These are phyloP conservation scores for Andrena minutula DNA, from an alignment of 2,888 invertebrate species.

Conservation along the genomic window DNA sequence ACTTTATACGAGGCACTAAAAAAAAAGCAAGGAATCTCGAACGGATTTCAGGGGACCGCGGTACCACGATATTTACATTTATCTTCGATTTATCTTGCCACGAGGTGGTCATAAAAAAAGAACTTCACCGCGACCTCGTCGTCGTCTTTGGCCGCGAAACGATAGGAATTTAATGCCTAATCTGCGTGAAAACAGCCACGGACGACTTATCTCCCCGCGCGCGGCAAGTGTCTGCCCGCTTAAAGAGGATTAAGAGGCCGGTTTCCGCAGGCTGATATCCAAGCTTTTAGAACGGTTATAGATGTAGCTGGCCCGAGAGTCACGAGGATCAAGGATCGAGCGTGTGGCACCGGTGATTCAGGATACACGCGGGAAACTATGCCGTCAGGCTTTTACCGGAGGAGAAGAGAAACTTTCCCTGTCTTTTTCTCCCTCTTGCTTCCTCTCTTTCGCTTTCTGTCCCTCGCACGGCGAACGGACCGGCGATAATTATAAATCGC, in stretches of 20 bases:
- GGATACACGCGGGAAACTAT: conserved; percentile 42
- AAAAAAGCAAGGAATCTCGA: background rate
- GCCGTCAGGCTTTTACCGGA: conserved; percentile 15
- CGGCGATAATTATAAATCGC: conserved; percentile 63
- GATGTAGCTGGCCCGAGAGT: conserved; percentile 30
- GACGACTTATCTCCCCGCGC: conserved; percentile 53
- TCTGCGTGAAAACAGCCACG: conserved; percentile 50
- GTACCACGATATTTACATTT: conserved; percentile 18
- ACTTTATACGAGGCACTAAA: conserved; percentile 5
- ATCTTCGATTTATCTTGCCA: conserved; percentile 16
- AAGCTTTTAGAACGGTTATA: conserved; percentile 30
- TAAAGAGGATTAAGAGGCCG: conserved; percentile 57
- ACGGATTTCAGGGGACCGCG: background rate
- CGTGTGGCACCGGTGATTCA: conserved; percentile 42
- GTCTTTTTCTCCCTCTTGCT: background rate
- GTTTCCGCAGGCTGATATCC: conserved; percentile 28
- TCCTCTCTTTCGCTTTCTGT: background rate
- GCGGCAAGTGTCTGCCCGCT: conserved; percentile 32
- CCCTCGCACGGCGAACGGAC: conserved; percentile 13
- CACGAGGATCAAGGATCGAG: conserved; percentile 35
- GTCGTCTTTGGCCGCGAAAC: background rate
- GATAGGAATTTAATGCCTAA: conserved; percentile 51
- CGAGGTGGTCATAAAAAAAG: conserved; percentile 7
- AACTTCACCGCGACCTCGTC: background rate
- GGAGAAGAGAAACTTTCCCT: conserved; percentile 4